Evolutionary conservation across 30 jellyfish, hydroid and myxozoan species (phyloP), one percentile per base, ranked within the genome.

Genomic region (Hydractinia symbiolongicarpus): DNA sequence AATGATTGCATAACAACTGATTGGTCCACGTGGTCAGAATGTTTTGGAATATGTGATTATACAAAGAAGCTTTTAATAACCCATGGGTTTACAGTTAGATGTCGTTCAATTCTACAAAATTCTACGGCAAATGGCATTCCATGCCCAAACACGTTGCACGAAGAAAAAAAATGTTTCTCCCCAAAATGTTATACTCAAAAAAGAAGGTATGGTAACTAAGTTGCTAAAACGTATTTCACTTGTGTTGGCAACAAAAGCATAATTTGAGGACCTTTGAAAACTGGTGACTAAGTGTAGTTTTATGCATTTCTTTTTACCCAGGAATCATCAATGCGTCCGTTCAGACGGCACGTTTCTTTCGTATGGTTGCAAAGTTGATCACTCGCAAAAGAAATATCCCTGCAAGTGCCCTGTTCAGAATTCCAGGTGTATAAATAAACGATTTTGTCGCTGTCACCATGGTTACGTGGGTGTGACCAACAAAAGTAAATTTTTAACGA

Each of bases 11-110:
- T 19, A 49, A 19, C 51, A 71, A 50, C 55, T 15, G 17, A 55
- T 8, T 71, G 80, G 80, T 71, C 80, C 51, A 11, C 55, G 8
- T 71, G 80, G 80, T 19, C 55, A 1, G 44, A 49, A 49, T 71
- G 80, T 50, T 30, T 19, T 50, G 61, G 61, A 71, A 9, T 50
- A 19, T 71, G 80, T 53, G 54, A 60, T 19, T 7, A 19, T n/a
- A 60, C n/a, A 20, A 71, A 64, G 9, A 13, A 64, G 40, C 40
- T 51, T 13, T n/a, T 64, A n/a, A n/a, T 64, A 4, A 44, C 4
- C 19, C 74, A 64, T 51, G 74, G 74, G 9, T 4, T n/a, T 13
- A 64, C 9, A 13, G 19, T n/a, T 64, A 44, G 74, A n/a, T 4
- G 40, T 8, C 74, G 74, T 7, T 6, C 40, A 51, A 13, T 64